Base-by-base conservation (phyloP, 2,888 invertebrate species). In the Euspilapteryx auroguttella region DNA sequence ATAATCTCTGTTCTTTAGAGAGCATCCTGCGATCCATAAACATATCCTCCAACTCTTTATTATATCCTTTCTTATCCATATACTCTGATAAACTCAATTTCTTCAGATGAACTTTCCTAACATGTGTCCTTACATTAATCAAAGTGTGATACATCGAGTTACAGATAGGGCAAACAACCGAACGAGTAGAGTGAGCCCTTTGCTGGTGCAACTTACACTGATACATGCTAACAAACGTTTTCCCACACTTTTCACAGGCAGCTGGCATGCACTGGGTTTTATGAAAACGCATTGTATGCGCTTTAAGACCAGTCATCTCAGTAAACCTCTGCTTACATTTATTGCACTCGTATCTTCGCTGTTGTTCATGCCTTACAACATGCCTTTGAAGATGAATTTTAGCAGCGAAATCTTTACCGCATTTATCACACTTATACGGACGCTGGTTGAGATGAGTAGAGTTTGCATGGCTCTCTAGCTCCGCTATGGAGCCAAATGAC, bases 401-500 rank as follows among this genome's bases (percentile, higher is more conserved):
- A 2, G 26, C 20, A 1, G 26, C 20, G 17, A 26, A 26, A 6
- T 11, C 20, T 26, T 17, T 26, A 7, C 8, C 12, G 12, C 26
- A 26, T 10, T 4, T 20, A 17, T 17, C 11, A 12, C 26, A 26
- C 12, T 9, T 15, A 12, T 26, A 26, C 2, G 26, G 26, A 12
- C 20, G 17, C 6, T 20, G 17, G 17, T 26, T 26, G 17, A 26
- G 20, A 11, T 26, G 26, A 7, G 20, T 9, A 2, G 20, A 12
- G 17, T 26, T 26, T 13, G 10, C 12, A 12, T 26, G 26, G 20
- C 20, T 26, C 11, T 26, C 26, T 10, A 26, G 20, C 12, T 12
- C 9, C n/a, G 12, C 12, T 4, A 9, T 11, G 12, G 17, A 17
- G 6, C 17, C 10, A n/a, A 10, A 10, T 12, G 17, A 17, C 10